Evolutionary conservation across 1,140 invertebrate genomes (phyloP).

Genomic region (Periplaneta americana): DNA sequence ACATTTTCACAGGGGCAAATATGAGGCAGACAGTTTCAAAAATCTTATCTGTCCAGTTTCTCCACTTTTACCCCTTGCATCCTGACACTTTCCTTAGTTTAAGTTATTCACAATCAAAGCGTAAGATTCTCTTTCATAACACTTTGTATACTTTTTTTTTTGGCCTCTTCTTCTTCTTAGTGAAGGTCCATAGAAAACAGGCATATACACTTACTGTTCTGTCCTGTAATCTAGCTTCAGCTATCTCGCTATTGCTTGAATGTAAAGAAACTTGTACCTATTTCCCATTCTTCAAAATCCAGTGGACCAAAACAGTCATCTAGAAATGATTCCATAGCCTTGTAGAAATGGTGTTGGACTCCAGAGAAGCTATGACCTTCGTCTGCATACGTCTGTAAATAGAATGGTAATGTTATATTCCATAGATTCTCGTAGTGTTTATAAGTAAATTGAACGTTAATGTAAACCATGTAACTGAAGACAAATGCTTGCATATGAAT

Average conservation of each 20-base stretch:
- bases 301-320: conserved; percentile 72
- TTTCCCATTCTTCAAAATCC: conserved; percentile 64
- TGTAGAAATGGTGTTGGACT: conserved; percentile 68
- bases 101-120: background rate
- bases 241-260: conserved; percentile 14
- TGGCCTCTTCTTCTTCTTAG: background rate
- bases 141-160: too few relatives aligned
- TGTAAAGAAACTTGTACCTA: conserved; percentile 17
- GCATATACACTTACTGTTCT: background rate
- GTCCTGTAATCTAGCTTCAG: background rate
- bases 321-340: conserved; percentile 79
- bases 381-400: conserved; percentile 72
- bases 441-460: background rate
- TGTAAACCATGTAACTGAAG: too few relatives aligned
- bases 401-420: too few relatives aligned
- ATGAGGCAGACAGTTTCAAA: background rate
- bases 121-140: too few relatives aligned
- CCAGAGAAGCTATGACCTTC: conserved; percentile 67
- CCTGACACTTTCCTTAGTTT: background rate
- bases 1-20: background rate
- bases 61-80: background rate
- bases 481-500: too few relatives aligned
- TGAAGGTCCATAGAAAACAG: background rate
- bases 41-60: background rate
- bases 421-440: background rate